A percentile compares a stretch with the other conserved stretches of the same genome.
Evolutionary conservation across 2,797 vertebrate genomes (phyloP).

Genomic region (Leuciscus waleckii): DNA sequence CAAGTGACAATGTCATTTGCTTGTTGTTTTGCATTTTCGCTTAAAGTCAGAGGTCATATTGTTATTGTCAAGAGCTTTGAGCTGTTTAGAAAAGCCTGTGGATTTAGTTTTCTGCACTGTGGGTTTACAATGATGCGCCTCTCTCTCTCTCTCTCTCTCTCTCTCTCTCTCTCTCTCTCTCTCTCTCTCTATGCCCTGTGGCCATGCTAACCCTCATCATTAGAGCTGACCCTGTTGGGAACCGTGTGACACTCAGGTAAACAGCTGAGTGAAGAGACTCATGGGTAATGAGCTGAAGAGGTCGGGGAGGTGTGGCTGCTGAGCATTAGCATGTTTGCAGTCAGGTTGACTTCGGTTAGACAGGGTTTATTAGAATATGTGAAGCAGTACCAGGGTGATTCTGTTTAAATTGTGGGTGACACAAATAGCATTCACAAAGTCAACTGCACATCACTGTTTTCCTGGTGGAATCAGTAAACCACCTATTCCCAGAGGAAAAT

Average conservation of each 20-base stretch:
- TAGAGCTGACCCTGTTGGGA: constrained; percentile 36
- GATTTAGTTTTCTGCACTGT: constrained; percentile 16
- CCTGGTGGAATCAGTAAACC: background rate
- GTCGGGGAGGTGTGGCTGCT: background rate
- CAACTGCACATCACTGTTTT: background rate
- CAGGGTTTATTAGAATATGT: constrained; percentile 12
- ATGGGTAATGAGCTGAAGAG: constrained; percentile 33
- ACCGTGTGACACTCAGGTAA: constrained; percentile 24
- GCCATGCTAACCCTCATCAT: constrained; percentile 49
- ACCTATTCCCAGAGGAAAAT: background rate
- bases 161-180: background rate
- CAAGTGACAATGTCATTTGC: constrained; percentile 1
- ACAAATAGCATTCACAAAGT: background rate
- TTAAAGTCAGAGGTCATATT: constrained; percentile 16
- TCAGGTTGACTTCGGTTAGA: constrained; percentile 7
- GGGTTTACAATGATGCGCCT: background rate
- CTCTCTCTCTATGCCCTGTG: constrained; percentile 20
- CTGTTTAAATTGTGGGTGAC: background rate
- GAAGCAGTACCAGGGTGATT: background rate
- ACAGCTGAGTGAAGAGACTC: constrained; percentile 34
- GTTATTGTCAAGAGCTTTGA: constrained; percentile 28
- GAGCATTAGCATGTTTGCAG: constrained; percentile 15
- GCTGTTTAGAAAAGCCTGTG: constrained; percentile 41
- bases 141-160: background rate
- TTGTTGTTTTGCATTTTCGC: constrained; percentile 32